A percentile compares a stretch with the other conserved stretches of the same genome.
Conservation (phyloP, 2,113 vertebrate genomes). For the Hippocampus comes region DNA sequence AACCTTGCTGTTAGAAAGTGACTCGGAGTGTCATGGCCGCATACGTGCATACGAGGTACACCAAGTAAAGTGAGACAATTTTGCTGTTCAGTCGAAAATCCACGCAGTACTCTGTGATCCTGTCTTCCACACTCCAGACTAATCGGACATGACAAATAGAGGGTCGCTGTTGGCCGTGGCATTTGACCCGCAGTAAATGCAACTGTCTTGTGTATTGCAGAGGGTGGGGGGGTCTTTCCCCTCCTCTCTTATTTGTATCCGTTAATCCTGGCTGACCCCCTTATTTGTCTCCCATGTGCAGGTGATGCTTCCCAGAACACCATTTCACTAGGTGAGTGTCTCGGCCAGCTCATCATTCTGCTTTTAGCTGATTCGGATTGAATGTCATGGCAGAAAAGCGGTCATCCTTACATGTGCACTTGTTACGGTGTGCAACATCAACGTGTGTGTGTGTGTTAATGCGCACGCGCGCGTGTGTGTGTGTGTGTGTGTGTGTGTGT, state of each 20-base stretch:
- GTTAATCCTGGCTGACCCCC: constrained; percentile 23
- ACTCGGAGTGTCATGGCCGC: too few species aligned
- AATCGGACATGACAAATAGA: neutral
- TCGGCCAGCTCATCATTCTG: constrained; percentile 13
- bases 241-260: constrained; percentile 13
- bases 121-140: neutral
- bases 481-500: neutral
- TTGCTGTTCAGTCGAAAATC: neutral
- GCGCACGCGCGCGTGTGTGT: too few species aligned
- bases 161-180: neutral
- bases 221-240: neutral
- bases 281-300: constrained; percentile 49
- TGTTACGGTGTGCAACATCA: constrained; percentile 13
- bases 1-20: too few species aligned
- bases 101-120: neutral
- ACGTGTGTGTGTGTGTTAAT: neutral
- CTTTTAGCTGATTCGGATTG: constrained; percentile 28
- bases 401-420: constrained; percentile 5
- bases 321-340: constrained; percentile 64
- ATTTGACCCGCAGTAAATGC: neutral
- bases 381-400: constrained; percentile 9
- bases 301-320: constrained; percentile 64
- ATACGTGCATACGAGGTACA: neutral
- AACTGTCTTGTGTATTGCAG: neutral
- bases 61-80: neutral